phyloP scores from a whole-genome alignment of 64 coral and sea anemone species.

The Actinia tenebrosa region DNA sequence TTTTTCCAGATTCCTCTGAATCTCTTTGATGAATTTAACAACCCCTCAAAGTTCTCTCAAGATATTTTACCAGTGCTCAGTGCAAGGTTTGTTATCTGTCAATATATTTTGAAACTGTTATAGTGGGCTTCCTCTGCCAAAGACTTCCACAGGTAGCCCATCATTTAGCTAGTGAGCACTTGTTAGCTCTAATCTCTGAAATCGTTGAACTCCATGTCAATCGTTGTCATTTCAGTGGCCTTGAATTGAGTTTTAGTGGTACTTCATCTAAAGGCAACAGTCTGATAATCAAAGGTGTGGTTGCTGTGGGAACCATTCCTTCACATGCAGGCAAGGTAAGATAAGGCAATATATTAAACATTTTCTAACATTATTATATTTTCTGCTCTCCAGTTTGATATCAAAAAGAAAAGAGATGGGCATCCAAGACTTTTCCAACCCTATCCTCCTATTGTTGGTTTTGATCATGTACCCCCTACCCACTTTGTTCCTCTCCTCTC shows the following conservation, averaged over 20 bases:
- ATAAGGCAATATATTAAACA: too few species aligned
- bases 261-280: conserved; percentile 64
- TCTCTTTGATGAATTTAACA: conserved; percentile 85
- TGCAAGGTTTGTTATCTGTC: conserved; percentile 54
- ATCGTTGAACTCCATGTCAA: background rate
- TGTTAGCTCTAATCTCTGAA: background rate
- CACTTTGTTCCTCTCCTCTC: too few species aligned
- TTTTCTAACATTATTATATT: too few species aligned
- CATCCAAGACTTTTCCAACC: too few species aligned
- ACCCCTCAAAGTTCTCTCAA: conserved; percentile 60
- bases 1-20: conserved; percentile 78
- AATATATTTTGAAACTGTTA: background rate
- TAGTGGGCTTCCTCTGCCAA: background rate
- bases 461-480: too few species aligned
- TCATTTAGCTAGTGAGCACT: background rate
- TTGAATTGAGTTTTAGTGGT: conserved; percentile 69
- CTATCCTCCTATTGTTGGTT: too few species aligned
- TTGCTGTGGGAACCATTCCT: conserved; percentile 62
- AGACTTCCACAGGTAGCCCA: background rate
- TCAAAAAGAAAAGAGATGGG: too few species aligned
- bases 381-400: too few species aligned
- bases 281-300: conserved; percentile 75
- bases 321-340: conserved; percentile 90
- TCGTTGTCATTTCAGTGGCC: conserved; percentile 48
- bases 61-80: conserved; percentile 47